These are phyloP conservation scores for Thripadectes ignobilis DNA, from an alignment of 2,797 vertebrate genomes.

Conservation along the genomic window DNA sequence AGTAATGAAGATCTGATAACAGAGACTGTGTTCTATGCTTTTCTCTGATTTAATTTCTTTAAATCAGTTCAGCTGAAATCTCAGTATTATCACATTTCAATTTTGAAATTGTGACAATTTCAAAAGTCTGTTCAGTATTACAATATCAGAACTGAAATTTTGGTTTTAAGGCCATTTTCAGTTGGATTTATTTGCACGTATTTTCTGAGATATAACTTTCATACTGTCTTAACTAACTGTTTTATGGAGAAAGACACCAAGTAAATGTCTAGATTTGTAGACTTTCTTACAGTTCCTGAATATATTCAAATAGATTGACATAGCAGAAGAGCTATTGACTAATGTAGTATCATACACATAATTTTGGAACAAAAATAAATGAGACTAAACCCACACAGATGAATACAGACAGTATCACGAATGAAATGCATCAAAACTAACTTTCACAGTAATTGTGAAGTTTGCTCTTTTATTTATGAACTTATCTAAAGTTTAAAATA, in stretches of 20 bases:
- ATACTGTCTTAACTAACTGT: neutral
- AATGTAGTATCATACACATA: neutral
- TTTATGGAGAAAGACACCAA: neutral
- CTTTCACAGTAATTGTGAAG: neutral
- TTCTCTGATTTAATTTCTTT: neutral
- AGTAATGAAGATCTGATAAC: neutral
- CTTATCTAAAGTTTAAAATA: neutral
- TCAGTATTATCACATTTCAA: neutral
- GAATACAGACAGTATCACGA: neutral
- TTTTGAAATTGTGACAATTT: neutral
- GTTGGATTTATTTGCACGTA: neutral
- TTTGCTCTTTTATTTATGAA: neutral
- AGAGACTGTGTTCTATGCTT: neutral
- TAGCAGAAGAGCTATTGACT: neutral
- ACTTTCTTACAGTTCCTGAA: neutral
- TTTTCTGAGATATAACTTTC: neutral
- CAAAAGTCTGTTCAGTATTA: neutral
- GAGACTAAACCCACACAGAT: neutral
- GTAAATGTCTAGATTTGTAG: neutral
- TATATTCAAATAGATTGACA: neutral
- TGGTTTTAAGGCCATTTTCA: neutral
- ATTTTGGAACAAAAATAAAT: neutral
- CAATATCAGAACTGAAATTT: neutral
- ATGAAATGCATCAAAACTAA: neutral
- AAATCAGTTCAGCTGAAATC: neutral